Percentiles rank a stretch among this genome's conserved stretches.
Evolutionary conservation across 2,113 vertebrate genomes (phyloP).

Genomic region (Oncorhynchus masou): DNA sequence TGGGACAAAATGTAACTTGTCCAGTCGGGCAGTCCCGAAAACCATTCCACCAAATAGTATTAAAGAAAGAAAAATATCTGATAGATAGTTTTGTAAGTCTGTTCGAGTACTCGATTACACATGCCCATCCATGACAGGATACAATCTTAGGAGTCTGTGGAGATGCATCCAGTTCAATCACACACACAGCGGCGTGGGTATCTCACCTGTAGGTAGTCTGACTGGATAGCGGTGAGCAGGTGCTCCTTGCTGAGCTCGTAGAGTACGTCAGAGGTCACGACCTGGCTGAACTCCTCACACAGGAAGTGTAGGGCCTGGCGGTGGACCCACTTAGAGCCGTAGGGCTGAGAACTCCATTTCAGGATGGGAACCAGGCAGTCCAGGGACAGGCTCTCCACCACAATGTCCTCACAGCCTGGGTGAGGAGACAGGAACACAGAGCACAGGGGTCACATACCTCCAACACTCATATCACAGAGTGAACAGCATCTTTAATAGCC

Average conservation of each 20-base stretch:
- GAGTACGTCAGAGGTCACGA: slow-evolving; percentile 94
- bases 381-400: slow-evolving; percentile 93
- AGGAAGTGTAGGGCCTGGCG: slow-evolving; percentile 97
- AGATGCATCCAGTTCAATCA: background rate
- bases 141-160: no score
- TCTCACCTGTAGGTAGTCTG: slow-evolving; percentile 95
- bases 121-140: no score
- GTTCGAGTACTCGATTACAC: no score
- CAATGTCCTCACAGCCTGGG: slow-evolving; percentile 97
- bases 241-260: slow-evolving; percentile 96
- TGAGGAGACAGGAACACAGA: background rate
- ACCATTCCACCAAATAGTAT: no score
- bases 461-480: no score
- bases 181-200: background rate
- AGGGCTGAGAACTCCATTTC: slow-evolving; percentile 98
- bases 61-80: no score
- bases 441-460: no score
- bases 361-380: slow-evolving; percentile 94
- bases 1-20: no score
- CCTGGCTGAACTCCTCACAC: slow-evolving; percentile 97
- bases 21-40: no score
- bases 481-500: no score
- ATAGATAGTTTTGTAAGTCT: no score
- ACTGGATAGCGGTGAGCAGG: slow-evolving; percentile 92
- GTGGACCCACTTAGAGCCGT: slow-evolving; percentile 97